Base-by-base conservation (phyloP, 2,888 invertebrate genomes). In the Caenorhabditis virilis region DNA sequence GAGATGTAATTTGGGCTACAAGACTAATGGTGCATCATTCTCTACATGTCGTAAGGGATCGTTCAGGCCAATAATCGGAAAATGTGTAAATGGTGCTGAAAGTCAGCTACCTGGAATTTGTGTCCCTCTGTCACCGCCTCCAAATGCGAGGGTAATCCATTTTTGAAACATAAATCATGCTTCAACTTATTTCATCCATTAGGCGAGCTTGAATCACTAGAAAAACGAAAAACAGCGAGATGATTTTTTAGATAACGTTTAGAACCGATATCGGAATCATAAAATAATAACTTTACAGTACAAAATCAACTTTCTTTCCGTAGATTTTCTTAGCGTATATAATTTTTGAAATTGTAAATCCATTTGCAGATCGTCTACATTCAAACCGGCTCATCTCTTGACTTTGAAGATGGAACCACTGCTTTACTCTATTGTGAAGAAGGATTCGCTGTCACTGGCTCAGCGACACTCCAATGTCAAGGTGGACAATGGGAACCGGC, bases 41-140 rank as follows among this genome's bases (percentile, higher is more conserved):
- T 56, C 73, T 1, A 69, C 68, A 7, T 73, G 73, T 49, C 39
- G 52, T 20, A 42, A 45, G 16, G 73, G 73, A 35, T 57, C 61
- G n/a, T 73, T 73, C 59, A 56, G 73, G 26, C 73, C 73, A 3
- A 51, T 70, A 2, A 22, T 73, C 25, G 73, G 73, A 25, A 58
- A 57, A 39, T 73, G 73, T 36, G 25, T 51, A 1, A 59, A 61
- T 13, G 61, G 60, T 0, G 47, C 35, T 1, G 63, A 54, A n/a
- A 18, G 23, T 3, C n/a, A 39, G 2, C 46, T 47, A 2, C 38
- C 51, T 1, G 63, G 61, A 18, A 50, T 65, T 6, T 72, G 72
- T 50, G 46, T 69, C 3, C 69, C 72, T 22, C 49, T 72, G 16
- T 51, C 57, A 9, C 55, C 67, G 7, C 69, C 72, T 1, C 55